phyloP scores from a whole-genome alignment of 2,113 vertebrate species.

The Calidris pygmaea region DNA sequence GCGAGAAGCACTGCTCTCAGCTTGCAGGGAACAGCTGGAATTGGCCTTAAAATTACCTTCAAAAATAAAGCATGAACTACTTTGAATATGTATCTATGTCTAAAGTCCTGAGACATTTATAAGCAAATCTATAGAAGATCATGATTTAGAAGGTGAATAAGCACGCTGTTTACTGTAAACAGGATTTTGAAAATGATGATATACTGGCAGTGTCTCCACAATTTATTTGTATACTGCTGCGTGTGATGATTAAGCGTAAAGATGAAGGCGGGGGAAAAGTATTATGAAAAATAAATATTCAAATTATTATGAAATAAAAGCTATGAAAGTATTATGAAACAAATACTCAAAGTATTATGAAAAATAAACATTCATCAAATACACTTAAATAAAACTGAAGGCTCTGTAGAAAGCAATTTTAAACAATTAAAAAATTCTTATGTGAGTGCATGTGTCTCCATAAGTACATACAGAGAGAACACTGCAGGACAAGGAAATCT shows the following conservation, averaged over 20 bases:
- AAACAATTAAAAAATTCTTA: background rate
- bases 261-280: background rate
- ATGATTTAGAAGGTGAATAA: background rate
- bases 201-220: fast-evolving
- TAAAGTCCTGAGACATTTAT: background rate
- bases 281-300: background rate
- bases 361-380: background rate
- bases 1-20: background rate
- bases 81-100: background rate
- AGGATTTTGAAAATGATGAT: background rate
- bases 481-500: background rate
- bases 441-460: fast-evolving
- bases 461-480: background rate
- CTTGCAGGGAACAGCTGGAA: background rate
- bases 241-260: background rate
- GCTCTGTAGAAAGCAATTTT: background rate
- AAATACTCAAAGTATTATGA: background rate
- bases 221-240: background rate
- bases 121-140: background rate
- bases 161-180: background rate
- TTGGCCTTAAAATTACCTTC: background rate
- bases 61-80: background rate
- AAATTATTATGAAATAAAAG: no score
- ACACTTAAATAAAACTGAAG: background rate
- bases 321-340: background rate